Conservation (phyloP, 1,140 invertebrate species). For the Cydia fagiglandana region DNA sequence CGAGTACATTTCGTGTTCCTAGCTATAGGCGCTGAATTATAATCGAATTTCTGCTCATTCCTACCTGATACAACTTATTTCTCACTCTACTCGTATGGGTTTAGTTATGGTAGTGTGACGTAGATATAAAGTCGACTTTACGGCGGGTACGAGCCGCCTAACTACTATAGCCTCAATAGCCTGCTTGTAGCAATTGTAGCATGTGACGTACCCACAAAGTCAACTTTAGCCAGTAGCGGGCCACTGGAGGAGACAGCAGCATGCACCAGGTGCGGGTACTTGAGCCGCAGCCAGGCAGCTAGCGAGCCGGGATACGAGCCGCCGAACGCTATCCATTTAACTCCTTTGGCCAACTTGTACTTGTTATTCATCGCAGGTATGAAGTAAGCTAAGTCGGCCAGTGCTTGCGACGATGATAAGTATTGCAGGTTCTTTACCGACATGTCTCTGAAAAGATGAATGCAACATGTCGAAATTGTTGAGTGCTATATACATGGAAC, state of each 20-base stretch:
- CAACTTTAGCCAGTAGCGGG: conserved; percentile 89
- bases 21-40: too few species aligned
- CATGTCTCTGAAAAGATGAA: conserved; percentile 81
- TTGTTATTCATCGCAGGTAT: conserved; percentile 84
- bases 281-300: conserved; percentile 93
- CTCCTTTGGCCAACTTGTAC: conserved; percentile 81
- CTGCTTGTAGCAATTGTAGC: conserved; percentile 78
- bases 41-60: too few species aligned
- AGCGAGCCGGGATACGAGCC: conserved; percentile 95
- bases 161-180: too few species aligned
- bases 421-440: conserved; percentile 88
- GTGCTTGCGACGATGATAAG: conserved; percentile 91
- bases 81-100: too few species aligned
- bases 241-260: conserved; percentile 93
- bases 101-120: conserved; percentile 34
- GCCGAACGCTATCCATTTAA: conserved; percentile 96
- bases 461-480: too few species aligned
- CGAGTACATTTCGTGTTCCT: too few species aligned
- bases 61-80: too few species aligned
- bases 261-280: conserved; percentile 94
- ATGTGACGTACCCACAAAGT: conserved; percentile 81
- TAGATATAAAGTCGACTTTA: conserved; percentile 89
- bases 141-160: conserved; percentile 93
- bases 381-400: conserved; percentile 93
- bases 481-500: too few species aligned